A percentile compares a stretch with the other conserved stretches of the same genome.
These are phyloP conservation scores for Holothuria scabra DNA, from an alignment of 53 echinoderm and acorn worm genomes.

Conservation along the genomic window DNA sequence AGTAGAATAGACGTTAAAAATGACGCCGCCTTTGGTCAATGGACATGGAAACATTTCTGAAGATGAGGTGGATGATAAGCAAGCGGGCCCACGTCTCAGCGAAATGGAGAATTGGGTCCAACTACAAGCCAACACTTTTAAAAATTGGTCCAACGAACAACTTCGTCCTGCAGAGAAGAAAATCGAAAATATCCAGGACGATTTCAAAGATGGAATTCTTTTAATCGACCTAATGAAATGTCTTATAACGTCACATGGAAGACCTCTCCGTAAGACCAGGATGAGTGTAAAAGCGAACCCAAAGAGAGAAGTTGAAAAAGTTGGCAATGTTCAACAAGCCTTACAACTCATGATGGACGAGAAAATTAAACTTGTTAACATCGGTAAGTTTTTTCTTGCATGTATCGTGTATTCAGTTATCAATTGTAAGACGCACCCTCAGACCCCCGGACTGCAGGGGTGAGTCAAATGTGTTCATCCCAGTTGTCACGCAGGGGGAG, in stretches of 20 bases:
- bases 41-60: neutral
- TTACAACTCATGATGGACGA: slow-evolving; percentile 77
- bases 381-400: slow-evolving; percentile 67
- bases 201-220: slow-evolving; percentile 81
- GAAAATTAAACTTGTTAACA: slow-evolving; percentile 89
- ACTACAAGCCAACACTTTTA: slow-evolving; percentile 94
- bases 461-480: too few species aligned
- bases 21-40: slow-evolving; percentile 20
- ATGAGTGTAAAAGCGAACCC: slow-evolving; percentile 82
- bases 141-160: slow-evolving; percentile 97
- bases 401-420: neutral
- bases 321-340: slow-evolving; percentile 87
- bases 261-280: slow-evolving; percentile 73
- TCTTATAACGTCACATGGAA: slow-evolving; percentile 63
- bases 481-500: too few species aligned
- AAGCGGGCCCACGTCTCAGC: slow-evolving; percentile 2
- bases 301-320: slow-evolving; percentile 82
- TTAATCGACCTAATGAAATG: slow-evolving; percentile 77
- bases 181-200: slow-evolving; percentile 69
- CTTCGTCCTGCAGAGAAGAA: slow-evolving; percentile 62
- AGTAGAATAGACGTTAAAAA: neutral
- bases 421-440: too few species aligned
- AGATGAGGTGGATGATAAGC: slow-evolving; percentile 7
- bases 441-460: too few species aligned
- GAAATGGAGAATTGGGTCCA: slow-evolving; percentile 73